phyloP scores from a whole-genome alignment of 2,113 vertebrate genomes.

The Solea senegalensis region DNA sequence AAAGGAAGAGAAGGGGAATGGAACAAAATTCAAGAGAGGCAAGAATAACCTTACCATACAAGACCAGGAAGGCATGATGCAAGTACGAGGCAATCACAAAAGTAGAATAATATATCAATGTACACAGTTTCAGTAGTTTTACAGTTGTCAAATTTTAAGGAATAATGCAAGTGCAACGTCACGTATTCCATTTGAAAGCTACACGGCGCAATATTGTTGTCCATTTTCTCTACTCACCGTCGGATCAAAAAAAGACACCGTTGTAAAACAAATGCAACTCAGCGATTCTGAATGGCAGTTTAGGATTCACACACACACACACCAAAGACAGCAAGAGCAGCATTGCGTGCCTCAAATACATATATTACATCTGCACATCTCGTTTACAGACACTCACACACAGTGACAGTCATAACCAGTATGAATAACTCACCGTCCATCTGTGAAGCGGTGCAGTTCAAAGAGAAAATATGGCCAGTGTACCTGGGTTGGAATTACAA shows the following conservation, averaged over 20 bases:
- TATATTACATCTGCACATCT: conserved; percentile 9
- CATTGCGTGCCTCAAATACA: conserved; percentile 6
- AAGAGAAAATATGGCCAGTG: neutral
- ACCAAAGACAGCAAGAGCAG: neutral
- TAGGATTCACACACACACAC: neutral
- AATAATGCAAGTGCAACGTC: neutral
- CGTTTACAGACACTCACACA: conserved; percentile 10
- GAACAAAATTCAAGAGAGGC: too few species aligned
- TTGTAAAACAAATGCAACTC: neutral
- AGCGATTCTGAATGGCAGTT: neutral
- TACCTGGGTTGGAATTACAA: neutral
- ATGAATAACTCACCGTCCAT: conserved; percentile 9
- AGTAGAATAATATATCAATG: too few species aligned
- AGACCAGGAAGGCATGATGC: too few species aligned
- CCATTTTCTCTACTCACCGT: neutral
- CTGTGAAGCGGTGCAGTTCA: conserved; percentile 1
- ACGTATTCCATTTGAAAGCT: neutral
- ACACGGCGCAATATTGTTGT: neutral
- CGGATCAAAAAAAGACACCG: neutral
- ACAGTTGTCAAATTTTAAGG: too few species aligned
- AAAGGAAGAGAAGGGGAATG: too few species aligned
- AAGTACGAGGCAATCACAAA: too few species aligned
- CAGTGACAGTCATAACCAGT: neutral
- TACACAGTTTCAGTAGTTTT: too few species aligned
- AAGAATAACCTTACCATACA: too few species aligned